phyloP scores from a whole-genome alignment of 2,888 invertebrate genomes.

The Sipha maydis region DNA sequence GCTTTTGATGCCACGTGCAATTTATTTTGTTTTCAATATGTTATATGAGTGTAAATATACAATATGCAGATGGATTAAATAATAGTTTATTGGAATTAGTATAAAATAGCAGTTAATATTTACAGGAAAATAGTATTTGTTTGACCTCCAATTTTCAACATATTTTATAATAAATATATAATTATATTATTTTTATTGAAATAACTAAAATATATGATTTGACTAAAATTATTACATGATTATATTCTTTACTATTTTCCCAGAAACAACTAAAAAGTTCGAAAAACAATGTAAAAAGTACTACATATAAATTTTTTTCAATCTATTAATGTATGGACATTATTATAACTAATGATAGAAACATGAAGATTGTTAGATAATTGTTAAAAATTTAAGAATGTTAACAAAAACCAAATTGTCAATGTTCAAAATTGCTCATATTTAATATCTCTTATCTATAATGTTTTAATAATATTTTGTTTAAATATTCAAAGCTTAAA shows the following conservation, averaged over 20 bases:
- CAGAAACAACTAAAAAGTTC: neutral
- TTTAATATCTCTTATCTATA: too few relatives aligned
- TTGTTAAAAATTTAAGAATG: too few relatives aligned
- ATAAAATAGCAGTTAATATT: neutral
- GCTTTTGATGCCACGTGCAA: neutral
- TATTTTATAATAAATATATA: neutral
- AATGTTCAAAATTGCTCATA: too few relatives aligned
- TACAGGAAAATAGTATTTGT: neutral
- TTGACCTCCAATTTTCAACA: neutral
- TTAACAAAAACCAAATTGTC: too few relatives aligned
- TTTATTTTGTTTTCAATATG: slow-evolving; percentile 13
- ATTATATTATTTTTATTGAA: neutral
- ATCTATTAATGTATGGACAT: neutral
- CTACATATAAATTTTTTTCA: neutral
- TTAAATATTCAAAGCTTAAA: too few relatives aligned
- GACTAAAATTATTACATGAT: neutral
- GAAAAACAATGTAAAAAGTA: neutral
- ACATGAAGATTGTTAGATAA: too few relatives aligned
- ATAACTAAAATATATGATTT: neutral
- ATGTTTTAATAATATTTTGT: too few relatives aligned
- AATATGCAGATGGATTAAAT: neutral
- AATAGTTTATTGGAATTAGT: neutral
- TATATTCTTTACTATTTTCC: neutral
- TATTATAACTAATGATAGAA: too few relatives aligned
- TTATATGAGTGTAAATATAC: neutral